These are phyloP conservation scores for Gulo gulo DNA, from an alignment of 2,113 vertebrate species.

Conservation along the genomic window DNA sequence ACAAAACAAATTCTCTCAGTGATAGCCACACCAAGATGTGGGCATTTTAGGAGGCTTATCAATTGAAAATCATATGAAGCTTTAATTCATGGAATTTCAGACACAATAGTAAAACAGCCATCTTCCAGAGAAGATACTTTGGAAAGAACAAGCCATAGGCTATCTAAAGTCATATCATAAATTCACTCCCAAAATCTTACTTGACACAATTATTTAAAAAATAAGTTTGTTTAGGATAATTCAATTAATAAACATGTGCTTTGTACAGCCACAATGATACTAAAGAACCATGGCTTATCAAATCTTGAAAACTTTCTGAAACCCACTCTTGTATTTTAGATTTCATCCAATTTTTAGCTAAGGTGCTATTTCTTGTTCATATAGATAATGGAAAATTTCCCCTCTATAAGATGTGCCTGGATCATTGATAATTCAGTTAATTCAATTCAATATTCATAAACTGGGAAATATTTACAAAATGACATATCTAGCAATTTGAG, in stretches of 20 bases:
- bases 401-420: neutral
- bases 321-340: neutral
- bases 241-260: neutral
- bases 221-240: neutral
- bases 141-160: neutral
- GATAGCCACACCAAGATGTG: neutral
- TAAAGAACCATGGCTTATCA: neutral
- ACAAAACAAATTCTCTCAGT: neutral
- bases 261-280: neutral
- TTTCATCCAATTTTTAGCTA: neutral
- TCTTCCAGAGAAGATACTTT: neutral
- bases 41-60: neutral
- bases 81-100: neutral
- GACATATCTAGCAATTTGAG: neutral
- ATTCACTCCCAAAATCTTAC: neutral
- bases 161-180: neutral
- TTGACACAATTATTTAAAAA: neutral
- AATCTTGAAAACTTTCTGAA: neutral
- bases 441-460: neutral
- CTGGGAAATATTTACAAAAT: neutral
- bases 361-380: neutral
- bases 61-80: neutral
- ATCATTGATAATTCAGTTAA: neutral
- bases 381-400: neutral
- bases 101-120: neutral